Conservation (phyloP, 1,140 invertebrate species). For the Rhagoletis zephyria region DNA sequence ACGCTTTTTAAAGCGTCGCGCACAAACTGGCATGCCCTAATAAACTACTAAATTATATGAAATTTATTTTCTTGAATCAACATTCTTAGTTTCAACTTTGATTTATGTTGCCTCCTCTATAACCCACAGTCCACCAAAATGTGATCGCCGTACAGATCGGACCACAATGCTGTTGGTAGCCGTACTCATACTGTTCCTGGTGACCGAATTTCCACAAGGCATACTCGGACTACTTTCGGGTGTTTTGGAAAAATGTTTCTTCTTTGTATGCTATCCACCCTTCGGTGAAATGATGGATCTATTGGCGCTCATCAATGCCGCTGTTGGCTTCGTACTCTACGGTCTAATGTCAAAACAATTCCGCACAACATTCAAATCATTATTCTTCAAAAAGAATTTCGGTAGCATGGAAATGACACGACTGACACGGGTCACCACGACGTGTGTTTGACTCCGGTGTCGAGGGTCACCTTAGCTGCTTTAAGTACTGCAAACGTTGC, state of each 20-base stretch:
- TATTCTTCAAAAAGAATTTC: slow-evolving; percentile 78
- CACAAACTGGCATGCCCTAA: no score
- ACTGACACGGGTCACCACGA: slow-evolving; percentile 72
- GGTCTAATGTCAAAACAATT: slow-evolving; percentile 96
- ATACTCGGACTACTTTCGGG: slow-evolving; percentile 83
- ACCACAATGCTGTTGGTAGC: slow-evolving; percentile 93
- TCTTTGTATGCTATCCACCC: slow-evolving; percentile 82
- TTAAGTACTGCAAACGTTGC: slow-evolving; percentile 28
- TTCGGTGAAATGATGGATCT: slow-evolving; percentile 94
- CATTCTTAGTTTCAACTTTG: no score
- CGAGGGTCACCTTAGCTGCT: slow-evolving; percentile 41
- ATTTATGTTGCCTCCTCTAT: neutral
- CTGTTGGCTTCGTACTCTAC: slow-evolving; percentile 94
- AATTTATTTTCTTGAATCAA: no score
- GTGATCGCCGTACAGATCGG: slow-evolving; percentile 83
- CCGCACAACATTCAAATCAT: slow-evolving; percentile 85
- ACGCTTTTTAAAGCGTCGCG: no score
- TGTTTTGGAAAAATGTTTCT: slow-evolving; percentile 82
- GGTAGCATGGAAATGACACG: slow-evolving; percentile 74
- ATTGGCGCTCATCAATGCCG: slow-evolving; percentile 90
- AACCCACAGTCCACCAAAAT: slow-evolving; percentile 75
- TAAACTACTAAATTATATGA: no score
- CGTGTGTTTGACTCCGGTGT: slow-evolving; percentile 75
- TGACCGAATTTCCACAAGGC: slow-evolving; percentile 90
- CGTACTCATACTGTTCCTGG: slow-evolving; percentile 86